A percentile compares a stretch with the other conserved stretches of the same genome.
Conservation (phyloP, 2,888 invertebrate species). For the Macrosoma leucophasiata region DNA sequence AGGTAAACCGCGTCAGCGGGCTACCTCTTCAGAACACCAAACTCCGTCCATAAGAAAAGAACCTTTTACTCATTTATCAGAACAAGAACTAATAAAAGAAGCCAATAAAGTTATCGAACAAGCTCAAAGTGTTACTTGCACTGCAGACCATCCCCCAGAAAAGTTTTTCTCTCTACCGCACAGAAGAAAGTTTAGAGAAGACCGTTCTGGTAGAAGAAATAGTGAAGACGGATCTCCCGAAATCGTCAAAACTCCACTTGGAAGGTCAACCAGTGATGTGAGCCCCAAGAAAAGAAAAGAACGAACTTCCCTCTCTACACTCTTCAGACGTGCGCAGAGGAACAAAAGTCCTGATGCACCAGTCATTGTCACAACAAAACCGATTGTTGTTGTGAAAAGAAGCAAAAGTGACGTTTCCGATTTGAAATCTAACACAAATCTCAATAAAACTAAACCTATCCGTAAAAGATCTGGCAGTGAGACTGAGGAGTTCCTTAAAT, state of each 20-base stretch:
- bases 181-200: constrained; percentile 73
- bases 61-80: constrained; percentile 81
- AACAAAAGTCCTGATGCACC: constrained; percentile 68
- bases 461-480: constrained; percentile 78
- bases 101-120: constrained; percentile 84
- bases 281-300: constrained; percentile 64
- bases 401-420: constrained; percentile 81
- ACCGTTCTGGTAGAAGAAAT: constrained; percentile 55
- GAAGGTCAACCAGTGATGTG: constrained; percentile 77
- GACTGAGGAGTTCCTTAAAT: constrained; percentile 75
- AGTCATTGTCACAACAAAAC: constrained; percentile 63
- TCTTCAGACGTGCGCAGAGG: constrained; percentile 78
- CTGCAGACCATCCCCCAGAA: constrained; percentile 74
- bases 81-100: constrained; percentile 84
- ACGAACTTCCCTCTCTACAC: constrained; percentile 79
- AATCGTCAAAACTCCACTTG: constrained; percentile 52
- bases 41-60: constrained; percentile 53
- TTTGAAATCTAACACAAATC: constrained; percentile 70
- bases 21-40: constrained; percentile 47
- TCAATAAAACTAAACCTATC: constrained; percentile 60
- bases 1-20: constrained; percentile 70
- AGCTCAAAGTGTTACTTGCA: constrained; percentile 83
- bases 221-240: constrained; percentile 72
- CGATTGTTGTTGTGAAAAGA: constrained; percentile 64
- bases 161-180: constrained; percentile 82